Base-by-base conservation (phyloP, 53 echinoderm and acorn worm genomes). In the Apostichopus leukothele region DNA sequence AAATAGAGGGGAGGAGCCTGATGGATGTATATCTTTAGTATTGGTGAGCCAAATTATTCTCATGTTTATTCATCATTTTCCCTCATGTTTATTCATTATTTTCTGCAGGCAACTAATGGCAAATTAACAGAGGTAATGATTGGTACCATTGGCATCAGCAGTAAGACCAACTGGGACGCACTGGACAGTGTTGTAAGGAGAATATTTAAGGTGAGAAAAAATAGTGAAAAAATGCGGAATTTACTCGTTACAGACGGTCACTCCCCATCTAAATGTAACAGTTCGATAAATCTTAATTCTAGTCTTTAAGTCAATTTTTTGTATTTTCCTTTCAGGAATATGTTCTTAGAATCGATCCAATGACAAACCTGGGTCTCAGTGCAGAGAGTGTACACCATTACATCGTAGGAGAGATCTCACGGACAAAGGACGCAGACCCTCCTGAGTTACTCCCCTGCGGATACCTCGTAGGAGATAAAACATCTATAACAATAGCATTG, bases 81-180 rank as follows among this genome's bases (percentile, higher is more conserved):
- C 57, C 10, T 57, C 57, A 57, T 57, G 57, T 57, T 57, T 57
- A 57, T 57, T 57, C 57, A 57, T 57, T 57, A 57, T 83, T 71
- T 52, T 27, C 1, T 53, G 75, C 93, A 93, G 93, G 89, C 8
- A 10, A 76, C 88, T 12, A 86, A 71, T 57, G 12, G 86, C 22
- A 94, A 92, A 63, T 61, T 77, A 25, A 79, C 85, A 76, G 93
- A 96, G 73, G 95, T 99, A 1, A 89, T 99, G 74, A 99, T 99
- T 50, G 99, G 99, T 67, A 99, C 96, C 7, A 94, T 99, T 26
- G 95, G 99, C 9, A 99, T 99, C 88, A 99, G 99, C 79, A 99
- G 96, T 53, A 99, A 96, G 91, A 99, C 99, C 0, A 99, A 99
- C 84, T 99, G 99, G 99, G 99, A 99, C 73, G 91, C 99, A 50